Base-by-base conservation (phyloP, 1,140 invertebrate species). In the Caenorhabditis briggsae region DNA sequence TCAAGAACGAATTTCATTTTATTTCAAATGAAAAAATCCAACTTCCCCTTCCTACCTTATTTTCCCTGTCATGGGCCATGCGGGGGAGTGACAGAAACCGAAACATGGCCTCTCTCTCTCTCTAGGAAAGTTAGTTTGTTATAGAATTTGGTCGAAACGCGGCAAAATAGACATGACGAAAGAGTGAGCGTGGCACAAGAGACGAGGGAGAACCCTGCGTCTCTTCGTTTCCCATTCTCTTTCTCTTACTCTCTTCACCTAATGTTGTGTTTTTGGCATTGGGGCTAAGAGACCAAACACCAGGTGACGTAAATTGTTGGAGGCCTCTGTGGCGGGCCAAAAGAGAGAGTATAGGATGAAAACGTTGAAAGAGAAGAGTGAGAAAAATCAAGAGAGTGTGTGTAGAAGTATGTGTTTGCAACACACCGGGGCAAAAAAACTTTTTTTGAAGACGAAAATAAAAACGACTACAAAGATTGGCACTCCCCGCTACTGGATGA, bases 21-120 rank as follows among this genome's bases (percentile, higher is more conserved):
- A n/a, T n/a, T n/a, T n/a, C n/a, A n/a, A n/a, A n/a, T n/a, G 33
- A 33, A 33, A 33, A 33, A 33, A 33, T 33, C 33, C 16, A n/a
- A 58, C 56, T 58, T 58, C 56, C 56, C 56, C n/a, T n/a, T 58
- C 8, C 56, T 58, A n/a, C 18, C 56, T 33, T 33, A 46, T 70
- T 46, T 43, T 70, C 8, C 33, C 43, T 70, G 18, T 70, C 64
- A n/a, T 46, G 64, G 64, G n/a, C 70, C n/a, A 53, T 23, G 70
- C 70, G 70, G n/a, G 70, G 70, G 70, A 53, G 70, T 78, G 70
- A 25, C 70, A 78, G 46, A 78, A 78, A 48, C 46, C 70, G 70
- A 78, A 78, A 78, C 70, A 78, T 50, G 70, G 70, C 64, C 64
- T 6, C 23, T 23, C 20, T 23, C 8, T 11, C 23, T 23, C 20